Evolutionary conservation across 2,797 vertebrate genomes (phyloP).

Genomic region (Gallinago nigripennis): DNA sequence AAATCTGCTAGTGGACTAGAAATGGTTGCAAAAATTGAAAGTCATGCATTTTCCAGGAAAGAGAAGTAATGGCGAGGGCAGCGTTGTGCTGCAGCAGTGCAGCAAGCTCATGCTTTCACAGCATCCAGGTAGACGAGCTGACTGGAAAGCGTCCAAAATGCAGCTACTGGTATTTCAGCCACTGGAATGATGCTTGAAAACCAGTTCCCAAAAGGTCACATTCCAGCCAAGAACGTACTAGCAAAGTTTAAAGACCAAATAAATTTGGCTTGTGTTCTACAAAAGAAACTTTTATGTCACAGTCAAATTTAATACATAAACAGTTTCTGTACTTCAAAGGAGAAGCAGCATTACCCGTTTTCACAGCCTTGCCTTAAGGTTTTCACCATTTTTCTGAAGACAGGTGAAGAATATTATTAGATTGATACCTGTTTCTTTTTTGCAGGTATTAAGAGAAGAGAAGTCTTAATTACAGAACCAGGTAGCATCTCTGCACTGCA

Average conservation of each 20-base stretch:
- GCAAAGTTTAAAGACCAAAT: neutral
- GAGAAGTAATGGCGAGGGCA: neutral
- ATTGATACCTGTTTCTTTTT: neutral
- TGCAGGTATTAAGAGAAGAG: neutral
- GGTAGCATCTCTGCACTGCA: neutral
- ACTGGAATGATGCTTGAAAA: neutral
- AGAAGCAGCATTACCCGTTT: neutral
- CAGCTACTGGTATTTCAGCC: neutral
- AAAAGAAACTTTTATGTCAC: neutral
- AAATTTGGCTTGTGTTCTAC: neutral
- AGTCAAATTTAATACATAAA: neutral
- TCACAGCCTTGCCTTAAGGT: neutral
- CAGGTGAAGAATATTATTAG: neutral
- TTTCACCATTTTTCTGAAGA: neutral
- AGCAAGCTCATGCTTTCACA: neutral
- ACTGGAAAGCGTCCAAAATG: neutral
- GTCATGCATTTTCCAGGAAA: neutral
- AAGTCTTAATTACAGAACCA: neutral
- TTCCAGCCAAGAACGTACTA: neutral
- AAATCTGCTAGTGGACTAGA: neutral
- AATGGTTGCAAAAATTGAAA: constrained; percentile 21
- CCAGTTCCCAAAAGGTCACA: neutral
- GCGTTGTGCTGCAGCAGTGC: neutral
- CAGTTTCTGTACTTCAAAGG: neutral
- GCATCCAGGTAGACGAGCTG: neutral